phyloP scores from a whole-genome alignment of 2,888 invertebrate species.

The Euclidia mi region DNA sequence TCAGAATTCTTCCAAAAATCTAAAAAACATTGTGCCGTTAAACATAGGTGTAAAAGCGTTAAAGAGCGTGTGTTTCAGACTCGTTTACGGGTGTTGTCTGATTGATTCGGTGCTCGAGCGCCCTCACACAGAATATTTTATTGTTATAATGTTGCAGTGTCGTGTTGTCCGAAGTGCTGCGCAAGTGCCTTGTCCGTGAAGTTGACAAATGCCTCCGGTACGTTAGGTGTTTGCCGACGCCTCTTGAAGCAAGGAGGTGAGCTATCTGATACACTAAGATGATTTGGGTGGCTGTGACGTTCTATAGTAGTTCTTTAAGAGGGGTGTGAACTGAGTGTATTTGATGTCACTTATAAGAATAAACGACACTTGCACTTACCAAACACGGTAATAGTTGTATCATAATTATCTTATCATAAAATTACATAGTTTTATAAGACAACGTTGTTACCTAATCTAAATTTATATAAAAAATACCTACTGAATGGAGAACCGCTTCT shows the following conservation, averaged over 20 bases:
- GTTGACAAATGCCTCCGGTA: constrained; percentile 79
- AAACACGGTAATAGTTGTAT: no score
- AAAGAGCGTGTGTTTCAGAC: constrained; percentile 40
- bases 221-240: constrained; percentile 73
- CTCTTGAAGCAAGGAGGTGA: constrained; percentile 65
- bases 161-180: constrained; percentile 56
- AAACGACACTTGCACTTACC: no score
- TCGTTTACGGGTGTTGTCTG: constrained; percentile 47
- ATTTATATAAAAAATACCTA: no score
- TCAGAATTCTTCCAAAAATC: no score
- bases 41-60: no score
- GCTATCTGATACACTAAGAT: constrained; percentile 52
- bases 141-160: constrained; percentile 57
- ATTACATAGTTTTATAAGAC: no score
- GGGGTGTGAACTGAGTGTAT: no score
- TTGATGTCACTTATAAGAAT: no score
- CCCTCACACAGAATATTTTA: constrained; percentile 49
- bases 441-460: no score
- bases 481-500: no score
- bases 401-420: no score
- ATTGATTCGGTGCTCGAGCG: constrained; percentile 53
- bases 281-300: constrained; percentile 18
- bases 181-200: constrained; percentile 72
- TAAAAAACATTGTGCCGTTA: no score
- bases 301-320: not conserved